phyloP scores from a whole-genome alignment of 1,140 invertebrate species.

The Micrasema minimum region DNA sequence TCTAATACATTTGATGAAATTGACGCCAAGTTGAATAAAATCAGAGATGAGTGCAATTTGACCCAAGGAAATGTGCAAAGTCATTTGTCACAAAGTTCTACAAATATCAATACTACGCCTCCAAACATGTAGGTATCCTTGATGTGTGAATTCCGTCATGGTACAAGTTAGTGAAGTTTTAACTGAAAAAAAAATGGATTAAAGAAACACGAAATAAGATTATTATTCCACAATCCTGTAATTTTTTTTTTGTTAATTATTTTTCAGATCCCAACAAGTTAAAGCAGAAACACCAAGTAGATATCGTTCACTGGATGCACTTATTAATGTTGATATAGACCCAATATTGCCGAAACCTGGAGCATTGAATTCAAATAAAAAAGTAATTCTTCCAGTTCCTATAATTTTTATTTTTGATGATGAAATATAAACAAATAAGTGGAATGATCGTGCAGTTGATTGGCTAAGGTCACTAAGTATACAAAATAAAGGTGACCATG shows the following conservation, averaged over 20 bases:
- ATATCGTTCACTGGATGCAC: conserved; percentile 61
- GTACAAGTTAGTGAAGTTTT: no score
- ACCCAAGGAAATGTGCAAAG: conserved; percentile 7
- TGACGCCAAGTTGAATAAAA: conserved; percentile 33
- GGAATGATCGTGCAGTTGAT: no score
- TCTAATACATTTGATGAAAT: conserved; percentile 18
- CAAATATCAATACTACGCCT: not conserved
- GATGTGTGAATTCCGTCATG: no score
- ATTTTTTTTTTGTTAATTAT: no score
- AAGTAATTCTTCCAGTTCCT: conserved; percentile 10
- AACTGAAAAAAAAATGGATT: no score
- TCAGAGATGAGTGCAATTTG: conserved; percentile 18
- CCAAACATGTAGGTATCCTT: conserved; percentile 13
- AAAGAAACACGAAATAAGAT: no score
- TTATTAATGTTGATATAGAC: conserved; percentile 51
- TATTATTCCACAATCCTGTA: no score
- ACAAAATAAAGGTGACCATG: no score
- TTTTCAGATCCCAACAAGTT: conserved; percentile 42
- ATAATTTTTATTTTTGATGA: no score
- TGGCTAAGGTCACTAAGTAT: no score
- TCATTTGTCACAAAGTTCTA: conserved; percentile 5
- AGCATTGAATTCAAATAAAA: conserved; percentile 26
- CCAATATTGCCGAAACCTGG: conserved; percentile 33
- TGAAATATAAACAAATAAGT: no score
- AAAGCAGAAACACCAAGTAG: conserved; percentile 60